Evolutionary conservation across 2,113 vertebrate species (phyloP), one percentile per base, ranked within the genome.

Genomic region (Lepus americanus): DNA sequence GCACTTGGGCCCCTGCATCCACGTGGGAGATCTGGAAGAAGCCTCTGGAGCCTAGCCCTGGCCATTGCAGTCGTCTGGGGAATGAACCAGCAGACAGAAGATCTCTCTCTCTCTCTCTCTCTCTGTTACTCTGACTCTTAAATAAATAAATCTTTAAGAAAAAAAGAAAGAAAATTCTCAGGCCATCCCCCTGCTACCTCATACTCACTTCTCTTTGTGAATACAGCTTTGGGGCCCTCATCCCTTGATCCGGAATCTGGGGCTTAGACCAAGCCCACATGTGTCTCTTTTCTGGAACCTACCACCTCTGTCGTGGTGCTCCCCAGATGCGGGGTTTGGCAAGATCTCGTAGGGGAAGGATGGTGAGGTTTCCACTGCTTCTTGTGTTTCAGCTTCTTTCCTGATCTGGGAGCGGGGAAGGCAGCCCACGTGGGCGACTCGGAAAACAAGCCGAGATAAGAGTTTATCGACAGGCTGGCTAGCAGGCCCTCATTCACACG

Each of bases 371-470:
- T 97, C 93, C 88, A 85, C 94, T 90, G 78, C 78, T 95, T 93
- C 87, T 94, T 63, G n/a, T 66, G 85, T 96, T 95, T 94, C 94
- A 90, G 90, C 55, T 73, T 95, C 86, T 86, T 90, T 95, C 94
- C 94, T 55, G 90, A 96, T 86, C 94, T 88, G 80, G 95, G 88
- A 86, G 67, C 36, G 22, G 73, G 22, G 36, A 67, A 87, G 59
- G 51, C 89, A 86, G 72, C 94, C 94, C 97, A 96, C 84, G 51
- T 96, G 95, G 94, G 92, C 31, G 20, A 90, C 95, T 96, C 74
- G 13, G 95, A 96, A 97, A 98, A 97, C 89, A 96, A 96, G 95
- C 97, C 78, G 31, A 98, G 93, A 96, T 97, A 97, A 97, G 96
- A 96, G 95, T 92, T 97, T 94, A 96, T 95, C 95, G 96, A 95